A percentile compares a stretch with the other conserved stretches of the same genome.
phyloP scores from a whole-genome alignment of 1,140 invertebrate genomes.

The Cryptotermes secundus region DNA sequence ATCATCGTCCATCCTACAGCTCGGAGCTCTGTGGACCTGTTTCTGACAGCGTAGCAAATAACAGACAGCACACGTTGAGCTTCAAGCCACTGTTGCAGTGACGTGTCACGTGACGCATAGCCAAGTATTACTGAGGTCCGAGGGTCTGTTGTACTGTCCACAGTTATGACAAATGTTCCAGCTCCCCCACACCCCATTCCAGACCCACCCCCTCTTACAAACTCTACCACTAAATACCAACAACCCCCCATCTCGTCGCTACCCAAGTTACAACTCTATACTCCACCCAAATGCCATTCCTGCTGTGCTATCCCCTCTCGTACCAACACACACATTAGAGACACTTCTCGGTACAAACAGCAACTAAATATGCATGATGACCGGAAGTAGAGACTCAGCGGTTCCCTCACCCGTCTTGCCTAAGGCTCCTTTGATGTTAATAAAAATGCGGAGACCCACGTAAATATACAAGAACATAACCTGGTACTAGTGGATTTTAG shows the following conservation, averaged over 20 bases:
- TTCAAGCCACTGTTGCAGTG: neutral
- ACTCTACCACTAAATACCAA: slow-evolving; percentile 16
- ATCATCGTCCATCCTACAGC: too few relatives aligned
- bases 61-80: too few relatives aligned
- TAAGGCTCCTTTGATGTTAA: too few relatives aligned
- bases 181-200: neutral
- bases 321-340: neutral
- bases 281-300: neutral
- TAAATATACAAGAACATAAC: too few relatives aligned
- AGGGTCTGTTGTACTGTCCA: neutral
- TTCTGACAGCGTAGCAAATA: too few relatives aligned
- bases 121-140: neutral
- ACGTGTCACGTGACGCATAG: neutral
- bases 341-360: neutral
- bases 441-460: too few relatives aligned
- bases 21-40: too few relatives aligned
- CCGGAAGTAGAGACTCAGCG: too few relatives aligned
- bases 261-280: neutral
- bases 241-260: neutral
- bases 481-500: too few relatives aligned
- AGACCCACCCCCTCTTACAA: neutral
- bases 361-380: neutral
- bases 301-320: neutral
- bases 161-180: slow-evolving; percentile 19
- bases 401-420: too few relatives aligned